phyloP scores from a whole-genome alignment of 1,140 invertebrate species.

The Cecropterus lyciades region DNA sequence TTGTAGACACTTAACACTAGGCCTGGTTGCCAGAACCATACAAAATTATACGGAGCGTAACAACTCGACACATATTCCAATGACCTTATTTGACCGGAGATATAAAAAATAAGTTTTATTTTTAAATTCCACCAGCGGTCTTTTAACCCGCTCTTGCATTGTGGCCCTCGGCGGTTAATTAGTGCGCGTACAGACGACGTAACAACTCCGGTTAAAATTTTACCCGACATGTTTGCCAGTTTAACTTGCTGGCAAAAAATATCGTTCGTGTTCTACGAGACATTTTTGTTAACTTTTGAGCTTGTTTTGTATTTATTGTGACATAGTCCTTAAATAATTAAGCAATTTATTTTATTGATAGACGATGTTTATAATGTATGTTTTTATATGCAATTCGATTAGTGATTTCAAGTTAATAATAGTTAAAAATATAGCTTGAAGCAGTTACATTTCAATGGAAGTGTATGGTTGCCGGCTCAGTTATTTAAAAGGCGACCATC shows the following conservation, averaged over 20 bases:
- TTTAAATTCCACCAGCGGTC: slow-evolving; percentile 30
- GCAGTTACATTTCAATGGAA: too few relatives aligned
- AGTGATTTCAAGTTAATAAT: too few relatives aligned
- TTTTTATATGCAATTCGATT: too few relatives aligned
- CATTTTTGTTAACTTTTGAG: not conserved
- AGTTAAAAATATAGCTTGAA: too few relatives aligned
- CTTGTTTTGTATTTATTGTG: not conserved
- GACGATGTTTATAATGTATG: too few relatives aligned
- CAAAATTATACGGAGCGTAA: slow-evolving; percentile 18
- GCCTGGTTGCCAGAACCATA: slow-evolving; percentile 3
- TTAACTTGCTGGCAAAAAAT: slow-evolving; percentile 17
- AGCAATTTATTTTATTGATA: too few relatives aligned
- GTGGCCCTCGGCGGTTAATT: slow-evolving; percentile 32
- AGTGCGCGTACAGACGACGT: slow-evolving; percentile 26
- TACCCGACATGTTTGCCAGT: slow-evolving; percentile 24
- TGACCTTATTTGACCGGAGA: slow-evolving; percentile 34
- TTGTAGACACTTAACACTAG: not conserved
- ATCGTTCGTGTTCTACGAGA: not conserved
- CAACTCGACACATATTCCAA: slow-evolving; percentile 31
- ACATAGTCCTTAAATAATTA: too few relatives aligned
- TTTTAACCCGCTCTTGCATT: slow-evolving; percentile 27
- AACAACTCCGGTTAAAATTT: slow-evolving; percentile 30
- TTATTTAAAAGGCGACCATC: too few relatives aligned
- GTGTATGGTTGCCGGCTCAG: too few relatives aligned
- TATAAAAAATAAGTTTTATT: slow-evolving; percentile 33